Base-by-base conservation (phyloP, 1,140 invertebrate species). In the Aphelinus atriplicis region DNA sequence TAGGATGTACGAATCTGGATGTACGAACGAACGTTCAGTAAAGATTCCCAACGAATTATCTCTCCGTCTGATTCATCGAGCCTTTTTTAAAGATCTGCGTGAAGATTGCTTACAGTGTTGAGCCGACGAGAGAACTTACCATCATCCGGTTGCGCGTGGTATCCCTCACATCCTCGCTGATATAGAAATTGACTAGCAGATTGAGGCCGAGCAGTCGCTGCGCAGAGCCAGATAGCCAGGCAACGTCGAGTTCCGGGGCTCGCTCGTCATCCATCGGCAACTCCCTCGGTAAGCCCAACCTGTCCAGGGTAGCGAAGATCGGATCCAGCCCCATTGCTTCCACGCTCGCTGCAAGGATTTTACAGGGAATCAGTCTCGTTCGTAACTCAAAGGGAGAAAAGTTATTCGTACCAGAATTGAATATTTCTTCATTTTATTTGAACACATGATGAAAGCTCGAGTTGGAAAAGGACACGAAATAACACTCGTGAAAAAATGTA, bases 91-190 rank as follows among this genome's bases (percentile, higher is more conserved):
- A 26, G 26, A 26, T 26, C 26, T 26, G 26, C 26, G 26, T 26
- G 26, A 26, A 26, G 26, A 26, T 26, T 26, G 26, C 26, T 26
- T 26, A 26, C 26, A 26, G 26, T 26, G 26, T 26, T 7, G 55
- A 7, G 55, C 3, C 3, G 2, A n/a, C 55, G 55, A 58, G 43
- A n/a, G 61, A 47, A 6, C 84, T 88, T 78, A 91, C 92, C 88
- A 91, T 91, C 80, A 92, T 91, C 46, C 90, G 84, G 75, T 92
- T 92, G 68, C 86, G 84, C 73, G 90, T 90, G 7, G 91, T 92
- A 77, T 93, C 90, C 78, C 90, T 86, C 7, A 92, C 88, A 75
- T 93, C 91, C 80, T 92, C 91, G 68, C 89, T 90, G 3, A 93
- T 90, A 80, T 91, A 91, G 75, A 92, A 89, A 78, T 91, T 91